phyloP scores from a whole-genome alignment of 2,113 vertebrate genomes.

The Heptranchias perlo region DNA sequence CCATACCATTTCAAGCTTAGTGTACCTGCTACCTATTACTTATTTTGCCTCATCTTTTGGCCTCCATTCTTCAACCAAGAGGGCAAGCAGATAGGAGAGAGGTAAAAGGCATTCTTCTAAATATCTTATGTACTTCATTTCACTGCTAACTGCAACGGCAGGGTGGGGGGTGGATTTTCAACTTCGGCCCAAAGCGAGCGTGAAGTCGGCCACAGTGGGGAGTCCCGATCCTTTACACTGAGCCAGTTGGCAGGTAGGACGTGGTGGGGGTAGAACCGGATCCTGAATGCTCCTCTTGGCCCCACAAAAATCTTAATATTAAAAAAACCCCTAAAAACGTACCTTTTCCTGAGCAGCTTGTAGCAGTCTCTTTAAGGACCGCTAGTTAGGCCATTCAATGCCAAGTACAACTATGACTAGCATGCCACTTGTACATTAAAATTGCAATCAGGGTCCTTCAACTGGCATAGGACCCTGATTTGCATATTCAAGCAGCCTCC shows the following conservation, averaged over 20 bases:
- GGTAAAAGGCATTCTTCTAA: neutral
- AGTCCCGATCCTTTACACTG: neutral
- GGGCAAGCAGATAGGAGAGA: neutral
- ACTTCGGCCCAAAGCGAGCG: neutral
- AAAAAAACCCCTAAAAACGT: neutral
- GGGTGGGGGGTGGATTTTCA: neutral
- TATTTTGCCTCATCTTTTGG: neutral
- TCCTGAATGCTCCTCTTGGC: neutral
- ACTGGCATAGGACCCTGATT: neutral
- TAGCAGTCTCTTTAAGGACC: neutral
- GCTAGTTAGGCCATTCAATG: neutral
- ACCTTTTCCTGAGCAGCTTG: neutral
- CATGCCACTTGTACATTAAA: neutral
- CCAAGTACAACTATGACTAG: neutral
- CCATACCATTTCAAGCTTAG: neutral
- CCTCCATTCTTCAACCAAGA: too few species aligned
- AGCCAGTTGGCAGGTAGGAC: neutral
- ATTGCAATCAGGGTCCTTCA: neutral
- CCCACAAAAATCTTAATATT: neutral
- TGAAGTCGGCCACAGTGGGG: neutral
- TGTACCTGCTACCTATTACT: neutral
- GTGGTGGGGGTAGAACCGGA: neutral
- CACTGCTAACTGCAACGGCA: neutral
- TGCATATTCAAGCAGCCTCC: neutral
- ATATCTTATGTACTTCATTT: neutral